Percentiles rank a stretch among this genome's conserved stretches.
These are phyloP conservation scores for Peromyscus polionotus DNA, from an alignment of 2,113 vertebrate species.

Conservation along the genomic window DNA sequence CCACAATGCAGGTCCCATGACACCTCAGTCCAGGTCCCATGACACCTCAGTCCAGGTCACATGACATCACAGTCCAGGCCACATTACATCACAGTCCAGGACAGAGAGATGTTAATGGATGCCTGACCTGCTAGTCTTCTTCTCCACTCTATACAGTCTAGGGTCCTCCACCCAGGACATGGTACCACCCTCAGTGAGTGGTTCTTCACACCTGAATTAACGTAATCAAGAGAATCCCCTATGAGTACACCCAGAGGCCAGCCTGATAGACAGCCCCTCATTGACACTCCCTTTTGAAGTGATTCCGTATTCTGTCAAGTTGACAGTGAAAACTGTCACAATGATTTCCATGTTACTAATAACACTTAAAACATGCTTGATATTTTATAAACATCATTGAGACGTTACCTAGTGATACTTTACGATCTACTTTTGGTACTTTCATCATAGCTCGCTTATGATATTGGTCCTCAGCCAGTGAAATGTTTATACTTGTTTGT, in stretches of 20 bases:
- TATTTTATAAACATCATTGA: not conserved
- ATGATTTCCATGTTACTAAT: not conserved
- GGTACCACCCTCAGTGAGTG: not conserved
- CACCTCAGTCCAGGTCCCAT: not conserved
- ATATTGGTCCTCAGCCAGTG: not conserved
- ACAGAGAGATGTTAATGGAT: not conserved
- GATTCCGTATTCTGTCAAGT: not conserved
- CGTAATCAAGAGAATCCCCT: not conserved
- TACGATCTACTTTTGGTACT: not conserved
- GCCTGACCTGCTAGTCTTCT: not conserved
- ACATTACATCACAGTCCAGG: not conserved
- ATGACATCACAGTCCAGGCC: no score
- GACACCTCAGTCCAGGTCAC: no score
- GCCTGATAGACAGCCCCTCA: no score
- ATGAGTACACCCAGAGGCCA: no score
- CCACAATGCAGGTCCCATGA: no score
- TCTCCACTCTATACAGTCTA: no score
- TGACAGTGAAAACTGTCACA: not conserved
- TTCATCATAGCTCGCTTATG: slow-evolving; percentile 3
- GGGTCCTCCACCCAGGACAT: not conserved
- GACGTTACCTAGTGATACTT: not conserved
- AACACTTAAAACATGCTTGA: slow-evolving; percentile 17
- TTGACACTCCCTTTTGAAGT: not conserved
- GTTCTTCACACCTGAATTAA: not conserved
- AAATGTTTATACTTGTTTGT: not conserved